phyloP scores from a whole-genome alignment of 2,113 vertebrate species.

The Heterocephalus glaber region DNA sequence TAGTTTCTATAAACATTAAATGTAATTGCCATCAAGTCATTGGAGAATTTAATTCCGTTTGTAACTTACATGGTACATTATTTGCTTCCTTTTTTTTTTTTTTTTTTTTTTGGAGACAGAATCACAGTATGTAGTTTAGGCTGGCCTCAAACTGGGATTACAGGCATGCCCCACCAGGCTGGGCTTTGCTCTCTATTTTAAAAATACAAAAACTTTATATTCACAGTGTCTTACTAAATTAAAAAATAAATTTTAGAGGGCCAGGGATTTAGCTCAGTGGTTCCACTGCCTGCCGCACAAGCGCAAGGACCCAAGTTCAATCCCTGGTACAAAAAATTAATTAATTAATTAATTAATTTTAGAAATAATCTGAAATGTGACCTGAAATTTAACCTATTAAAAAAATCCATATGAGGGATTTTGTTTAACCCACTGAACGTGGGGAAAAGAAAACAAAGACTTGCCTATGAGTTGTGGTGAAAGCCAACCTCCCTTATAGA shows the following conservation, averaged over 20 bases:
- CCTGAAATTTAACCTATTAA: neutral
- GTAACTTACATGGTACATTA: slow-evolving; percentile 19
- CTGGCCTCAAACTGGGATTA: neutral
- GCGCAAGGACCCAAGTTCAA: too few relatives aligned
- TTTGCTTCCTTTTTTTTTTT: neutral
- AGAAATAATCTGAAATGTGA: neutral
- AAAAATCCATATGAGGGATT: neutral
- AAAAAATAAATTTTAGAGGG: slow-evolving; percentile 54
- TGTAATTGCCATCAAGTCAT: neutral
- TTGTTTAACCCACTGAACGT: neutral
- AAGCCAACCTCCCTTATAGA: neutral
- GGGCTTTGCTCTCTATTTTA: slow-evolving; percentile 29
- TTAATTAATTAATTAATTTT: too few relatives aligned
- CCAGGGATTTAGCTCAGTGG: too few relatives aligned
- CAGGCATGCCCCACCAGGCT: neutral
- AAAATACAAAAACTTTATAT: neutral
- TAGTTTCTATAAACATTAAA: neutral
- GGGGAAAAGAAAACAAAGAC: neutral
- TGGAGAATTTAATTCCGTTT: slow-evolving; percentile 19
- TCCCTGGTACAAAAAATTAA: too few relatives aligned
- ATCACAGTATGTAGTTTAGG: too few relatives aligned
- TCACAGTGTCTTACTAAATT: slow-evolving; percentile 3
- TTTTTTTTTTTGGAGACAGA: neutral
- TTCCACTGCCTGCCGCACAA: too few relatives aligned
- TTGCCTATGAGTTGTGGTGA: neutral